A percentile compares a stretch with the other conserved stretches of the same genome.
These are phyloP conservation scores for Callipepla californica DNA, from an alignment of 2,113 vertebrate species.

Conservation along the genomic window DNA sequence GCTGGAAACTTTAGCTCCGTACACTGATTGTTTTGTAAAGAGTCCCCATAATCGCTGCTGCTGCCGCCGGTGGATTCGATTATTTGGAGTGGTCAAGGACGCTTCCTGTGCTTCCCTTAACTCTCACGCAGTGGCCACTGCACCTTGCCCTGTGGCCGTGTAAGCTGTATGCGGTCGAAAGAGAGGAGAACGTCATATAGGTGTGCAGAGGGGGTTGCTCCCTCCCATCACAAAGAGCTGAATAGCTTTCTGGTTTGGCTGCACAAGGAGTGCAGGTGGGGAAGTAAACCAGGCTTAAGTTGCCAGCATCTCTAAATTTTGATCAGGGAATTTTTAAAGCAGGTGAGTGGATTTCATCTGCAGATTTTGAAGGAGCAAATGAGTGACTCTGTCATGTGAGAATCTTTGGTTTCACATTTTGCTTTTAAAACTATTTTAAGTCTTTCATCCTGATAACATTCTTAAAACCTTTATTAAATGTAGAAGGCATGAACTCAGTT, in stretches of 20 bases:
- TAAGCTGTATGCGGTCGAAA: not conserved
- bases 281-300: not conserved
- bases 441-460: not conserved
- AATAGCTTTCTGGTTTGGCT: not conserved
- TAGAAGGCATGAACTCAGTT: not conserved
- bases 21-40: not conserved
- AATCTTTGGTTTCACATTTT: not conserved
- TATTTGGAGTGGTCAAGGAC: not conserved
- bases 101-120: constrained; percentile 17
- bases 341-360: not conserved
- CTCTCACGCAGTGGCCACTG: not conserved
- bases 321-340: not conserved
- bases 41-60: not conserved
- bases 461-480: not conserved
- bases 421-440: not conserved
- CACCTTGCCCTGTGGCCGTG: not conserved
- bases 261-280: not conserved
- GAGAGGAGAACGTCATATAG: not conserved
- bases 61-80: constrained; percentile 7
- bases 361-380: not conserved
- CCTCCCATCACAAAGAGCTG: not conserved
- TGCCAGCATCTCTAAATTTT: not conserved
- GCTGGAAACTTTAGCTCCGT: constrained; percentile 44
- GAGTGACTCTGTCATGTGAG: not conserved
- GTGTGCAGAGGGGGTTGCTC: not conserved